Base-by-base conservation (phyloP, 2,113 vertebrate genomes). In the Crotalus helleri region DNA sequence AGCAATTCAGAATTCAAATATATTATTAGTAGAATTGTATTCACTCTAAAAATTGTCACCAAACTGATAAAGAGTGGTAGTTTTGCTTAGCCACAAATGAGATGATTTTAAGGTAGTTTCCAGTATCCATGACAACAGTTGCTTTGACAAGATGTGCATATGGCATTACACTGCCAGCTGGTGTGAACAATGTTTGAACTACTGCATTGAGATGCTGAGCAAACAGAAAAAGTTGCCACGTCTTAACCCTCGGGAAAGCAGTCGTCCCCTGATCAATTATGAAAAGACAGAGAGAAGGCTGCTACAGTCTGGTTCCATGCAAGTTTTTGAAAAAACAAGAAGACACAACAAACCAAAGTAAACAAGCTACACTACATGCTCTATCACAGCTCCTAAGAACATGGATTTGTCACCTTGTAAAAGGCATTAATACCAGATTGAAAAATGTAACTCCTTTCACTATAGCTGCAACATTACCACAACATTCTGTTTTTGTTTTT, bases 141-240 rank as follows among this genome's bases (percentile, higher is more conserved):
- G 98, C 99, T 98, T 99, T 99, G 99, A 99, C 99, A 99, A 99
- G 98, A 98, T 98, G 98, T 99, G 99, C 99, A 99, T 99, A 99
- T 99, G 99, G 99, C 97, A 98, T 98, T 98, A 98, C 98, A 99
- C 98, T 98, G 98, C 98, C 98, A 99, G 99, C 98, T 99, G 99
- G 98, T 99, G 98, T 98, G 98, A 99, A 99, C 98, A 99, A 99
- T 99, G 99, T 99, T 99, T 99, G 99, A 99, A 99, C 99, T 99
- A 99, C 98, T 99, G 98, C 99, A 99, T 99, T 99, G 99, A 99
- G 99, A 99, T 99, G 98, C 99, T 98, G 98, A 99, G 99, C 99
- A 99, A 99, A 99, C 99, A 99, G 98, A 98, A 98, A 99, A 98
- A 98, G 98, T 99, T 99, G 98, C 99, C 98, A 99, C 97, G 98